Evolutionary conservation across 53 echinoderm and acorn worm species (phyloP), one percentile per base, ranked within the genome.

Genomic region (Luidia sarsii): DNA sequence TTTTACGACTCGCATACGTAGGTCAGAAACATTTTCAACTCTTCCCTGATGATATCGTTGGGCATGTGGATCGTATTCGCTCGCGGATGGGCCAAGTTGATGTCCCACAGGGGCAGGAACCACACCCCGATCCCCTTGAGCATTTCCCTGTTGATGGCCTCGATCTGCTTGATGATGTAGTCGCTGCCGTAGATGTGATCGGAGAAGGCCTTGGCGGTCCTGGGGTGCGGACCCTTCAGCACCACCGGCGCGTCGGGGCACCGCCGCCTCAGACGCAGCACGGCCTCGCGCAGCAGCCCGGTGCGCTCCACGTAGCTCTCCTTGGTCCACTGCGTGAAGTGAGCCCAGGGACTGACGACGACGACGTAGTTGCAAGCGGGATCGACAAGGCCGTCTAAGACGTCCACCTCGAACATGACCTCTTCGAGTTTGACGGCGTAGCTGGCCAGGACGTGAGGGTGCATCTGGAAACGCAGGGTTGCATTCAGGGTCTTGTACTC

Each of bases 271-370:
- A 89, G 51, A 19, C 71, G 74, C 9, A 69, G 4, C 0, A 89
- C 41, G 2, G 84, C 89, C 31, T 89, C 89, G 39, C 85, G 66
- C 2, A 89, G 53, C 35, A 69, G 61, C 23, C 25, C 30, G 13
- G 84, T 67, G 34, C 89, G 69, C n/a, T 84, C 67, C 4, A 36
- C 16, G 54, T 84, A 89, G 39, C 77, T 77, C 19, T 68, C 79
- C 9, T 60, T 52, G n/a, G 84, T 89, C 89, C 89, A 89, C 33
- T 84, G 84, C 11, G 70, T 23, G 38, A 84, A 89, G 55, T 89
- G 89, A 4, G 89, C 89, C 84, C 84, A 89, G 15, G 84, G 89
- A 23, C 89, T 83, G 38, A 89, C 43, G 1, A 89, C 84, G 3
- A 89, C 71, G 38, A 89, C 80, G 69, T 66, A 68, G 31, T 70